Conservation (phyloP, 2,113 vertebrate genomes). For the Atrichornis clamosus region DNA sequence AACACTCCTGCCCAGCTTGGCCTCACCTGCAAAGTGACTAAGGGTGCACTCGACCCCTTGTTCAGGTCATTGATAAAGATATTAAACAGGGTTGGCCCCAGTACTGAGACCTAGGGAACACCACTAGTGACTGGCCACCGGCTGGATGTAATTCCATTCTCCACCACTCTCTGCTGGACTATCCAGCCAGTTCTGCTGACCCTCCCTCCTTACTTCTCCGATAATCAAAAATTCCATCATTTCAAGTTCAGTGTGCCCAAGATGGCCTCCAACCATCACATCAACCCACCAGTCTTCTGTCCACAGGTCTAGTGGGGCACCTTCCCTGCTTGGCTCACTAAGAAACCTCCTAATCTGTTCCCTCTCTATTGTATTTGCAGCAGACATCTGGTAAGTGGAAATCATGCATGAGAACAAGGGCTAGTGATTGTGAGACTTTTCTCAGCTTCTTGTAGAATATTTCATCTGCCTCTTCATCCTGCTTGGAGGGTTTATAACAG, state of each 20-base stretch:
- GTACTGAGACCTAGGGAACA: neutral
- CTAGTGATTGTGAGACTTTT: neutral
- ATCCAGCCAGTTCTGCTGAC: neutral
- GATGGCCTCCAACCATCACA: neutral
- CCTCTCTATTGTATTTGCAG: neutral
- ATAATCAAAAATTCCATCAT: neutral
- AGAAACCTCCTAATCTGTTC: neutral
- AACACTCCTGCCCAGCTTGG: neutral
- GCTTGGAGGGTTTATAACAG: neutral
- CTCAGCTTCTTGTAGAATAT: neutral
- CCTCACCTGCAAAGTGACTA: neutral
- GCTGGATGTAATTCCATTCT: neutral
- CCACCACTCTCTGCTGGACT: neutral
- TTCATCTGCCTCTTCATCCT: neutral
- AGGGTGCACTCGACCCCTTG: neutral
- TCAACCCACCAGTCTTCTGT: neutral
- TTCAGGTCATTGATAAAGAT: neutral
- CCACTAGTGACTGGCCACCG: neutral
- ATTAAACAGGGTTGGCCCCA: neutral
- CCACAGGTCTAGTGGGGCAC: neutral
- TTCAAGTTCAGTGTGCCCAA: neutral
- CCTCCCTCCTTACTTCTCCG: neutral
- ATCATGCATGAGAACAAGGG: neutral
- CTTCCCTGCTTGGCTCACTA: neutral
- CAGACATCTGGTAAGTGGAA: neutral